Evolutionary conservation across 2,797 vertebrate species (phyloP), one percentile per base, ranked within the genome.

Genomic region (Melanotaenia nigrans): DNA sequence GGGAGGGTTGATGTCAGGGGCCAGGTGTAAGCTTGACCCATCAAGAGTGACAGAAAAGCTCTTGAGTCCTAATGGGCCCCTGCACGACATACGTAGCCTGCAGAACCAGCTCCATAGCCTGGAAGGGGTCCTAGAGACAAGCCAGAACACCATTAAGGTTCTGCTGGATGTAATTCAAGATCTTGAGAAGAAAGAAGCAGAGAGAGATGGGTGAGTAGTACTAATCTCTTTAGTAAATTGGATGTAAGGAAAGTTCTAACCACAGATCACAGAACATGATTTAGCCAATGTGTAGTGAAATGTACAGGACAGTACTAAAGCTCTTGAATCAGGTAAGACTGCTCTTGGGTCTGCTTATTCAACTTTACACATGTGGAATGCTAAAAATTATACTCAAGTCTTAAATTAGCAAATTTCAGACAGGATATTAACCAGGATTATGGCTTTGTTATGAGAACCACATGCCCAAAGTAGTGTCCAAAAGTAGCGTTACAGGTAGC

Each of bases 161-260:
- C 94, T 96, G 85, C 93, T 96, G 90, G 96, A 95, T 7, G 95
- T 96, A 82, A 96, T 96, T 92, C 96, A 96, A 93, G 96, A 96
- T 91, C 92, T 96, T 85, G 96, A 96, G 90, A 96, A 95, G 93
- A 96, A 96, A 87, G 96, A 96, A 82, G 95, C 96, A 0, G 95
- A 95, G 85, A 87, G 94, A 87, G 96, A 96, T 0, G 95, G 96
- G 96, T 96, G 93, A 96, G 96, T 74, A 35, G 25, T 14, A 61
- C 36, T 47, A 10, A 1, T 10, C 1, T 77, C 20, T 45, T 71
- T 2, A 49, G 22, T 62, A 20, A 65, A 60, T 1, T 36, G 20
- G 47, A 18, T 71, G 25, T 68, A n/a, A 54, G 20, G n/a, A 75
- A 28, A 49, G 51, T 59, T 69, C 8, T 51, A 22, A 69, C 14